Evolutionary conservation across 2,888 invertebrate species (phyloP).

Genomic region (Pristionchus mayeri): DNA sequence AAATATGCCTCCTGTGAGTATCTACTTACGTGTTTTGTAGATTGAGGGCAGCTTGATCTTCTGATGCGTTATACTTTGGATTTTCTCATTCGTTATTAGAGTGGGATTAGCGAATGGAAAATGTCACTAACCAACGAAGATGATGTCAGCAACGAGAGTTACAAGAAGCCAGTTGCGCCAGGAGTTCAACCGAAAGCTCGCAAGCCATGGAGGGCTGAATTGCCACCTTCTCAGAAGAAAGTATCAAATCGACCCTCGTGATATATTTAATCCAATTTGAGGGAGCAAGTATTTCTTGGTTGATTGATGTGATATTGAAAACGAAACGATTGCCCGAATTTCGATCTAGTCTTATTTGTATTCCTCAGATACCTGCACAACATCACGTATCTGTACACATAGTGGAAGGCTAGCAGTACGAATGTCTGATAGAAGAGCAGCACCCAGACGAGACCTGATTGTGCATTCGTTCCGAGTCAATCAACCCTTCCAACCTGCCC

Average conservation of each 20-base stretch:
- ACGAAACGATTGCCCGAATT: no score
- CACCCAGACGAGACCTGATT: background rate
- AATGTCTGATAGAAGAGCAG: background rate
- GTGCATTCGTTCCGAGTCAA: no score
- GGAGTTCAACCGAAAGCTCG: background rate
- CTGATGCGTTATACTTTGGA: no score
- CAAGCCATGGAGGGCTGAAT: background rate
- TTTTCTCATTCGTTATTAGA: no score
- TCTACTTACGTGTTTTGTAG: background rate
- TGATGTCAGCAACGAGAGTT: background rate
- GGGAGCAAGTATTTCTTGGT: no score
- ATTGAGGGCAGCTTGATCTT: no score
- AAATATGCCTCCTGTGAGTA: background rate
- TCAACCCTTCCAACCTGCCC: background rate
- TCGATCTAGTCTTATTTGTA: background rate
- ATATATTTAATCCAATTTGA: no score
- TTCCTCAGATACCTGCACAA: background rate
- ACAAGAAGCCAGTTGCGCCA: background rate
- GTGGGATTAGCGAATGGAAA: background rate
- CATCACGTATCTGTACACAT: background rate
- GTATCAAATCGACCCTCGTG: no score
- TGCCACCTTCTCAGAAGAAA: no score
- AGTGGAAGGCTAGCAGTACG: background rate
- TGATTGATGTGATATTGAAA: no score
- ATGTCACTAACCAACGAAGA: background rate